Conservation (phyloP, 2,797 vertebrate species). For the Bradypodion ventrale region DNA sequence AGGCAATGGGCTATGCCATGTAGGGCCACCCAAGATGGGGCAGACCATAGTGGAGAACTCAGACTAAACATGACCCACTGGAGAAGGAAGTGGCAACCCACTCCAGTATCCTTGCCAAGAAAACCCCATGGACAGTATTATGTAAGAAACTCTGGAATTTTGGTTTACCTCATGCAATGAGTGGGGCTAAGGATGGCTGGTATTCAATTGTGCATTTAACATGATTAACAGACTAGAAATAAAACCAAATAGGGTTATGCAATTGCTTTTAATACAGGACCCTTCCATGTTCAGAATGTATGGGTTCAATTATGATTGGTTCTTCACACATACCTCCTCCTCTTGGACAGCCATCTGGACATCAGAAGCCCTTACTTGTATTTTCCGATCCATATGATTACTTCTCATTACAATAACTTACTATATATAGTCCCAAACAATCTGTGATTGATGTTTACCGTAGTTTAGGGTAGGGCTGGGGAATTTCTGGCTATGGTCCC, state of each 20-base stretch:
- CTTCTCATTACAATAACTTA: background rate
- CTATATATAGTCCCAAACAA: background rate
- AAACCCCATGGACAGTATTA: too few species aligned
- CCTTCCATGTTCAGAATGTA: too few species aligned
- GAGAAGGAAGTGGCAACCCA: too few species aligned
- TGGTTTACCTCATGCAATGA: background rate
- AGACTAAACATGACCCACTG: too few species aligned
- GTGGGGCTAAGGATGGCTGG: background rate
- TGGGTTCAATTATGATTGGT: too few species aligned
- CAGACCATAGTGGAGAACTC: too few species aligned
- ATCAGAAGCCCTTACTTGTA: background rate
- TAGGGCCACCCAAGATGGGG: too few species aligned
- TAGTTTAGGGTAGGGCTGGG: background rate
- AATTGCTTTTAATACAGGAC: too few species aligned
- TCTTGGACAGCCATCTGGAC: background rate
- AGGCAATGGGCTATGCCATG: too few species aligned
- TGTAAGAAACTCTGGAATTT: background rate
- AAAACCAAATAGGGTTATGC: background rate
- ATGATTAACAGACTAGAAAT: background rate
- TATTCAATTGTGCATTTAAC: background rate
- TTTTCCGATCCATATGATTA: background rate
- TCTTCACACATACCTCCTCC: background rate
- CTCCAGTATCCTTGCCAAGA: too few species aligned
- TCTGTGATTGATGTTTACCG: background rate
- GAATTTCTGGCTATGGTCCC: background rate